Evolutionary conservation across 64 coral and sea anemone genomes (phyloP), one percentile per base, ranked within the genome.

Genomic region (Anthopleura sola): DNA sequence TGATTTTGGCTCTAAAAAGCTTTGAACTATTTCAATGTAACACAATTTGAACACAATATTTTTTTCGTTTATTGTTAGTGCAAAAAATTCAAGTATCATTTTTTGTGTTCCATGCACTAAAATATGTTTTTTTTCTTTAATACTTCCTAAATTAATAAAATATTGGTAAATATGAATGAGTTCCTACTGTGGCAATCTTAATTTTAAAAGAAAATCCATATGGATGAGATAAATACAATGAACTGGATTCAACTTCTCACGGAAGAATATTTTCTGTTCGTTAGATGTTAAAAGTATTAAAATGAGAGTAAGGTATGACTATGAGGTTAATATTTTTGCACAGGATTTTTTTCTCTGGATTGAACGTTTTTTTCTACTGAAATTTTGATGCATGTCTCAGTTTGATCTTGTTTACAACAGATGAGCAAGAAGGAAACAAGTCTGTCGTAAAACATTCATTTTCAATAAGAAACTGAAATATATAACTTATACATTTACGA

Each of bases 131-230:
- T 26, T 10, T 15, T 69, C 34, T 13, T 71, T 71, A 34, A 16
- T 14, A 32, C 66, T 71, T 71, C 31, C 66, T 71, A 71, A 29
- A 69, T 71, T 71, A 71, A 33, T 71, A 71, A 33, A 34, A n/a
- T 31, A 71, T 32, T 71, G n/a, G 66, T 71, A 71, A 71, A 71
- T 71, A 71, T 13, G 29, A 71, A 71, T 71, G 29, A 71, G 29
- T 33, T 34, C 66, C 66, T 34, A 71, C 66, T 71, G 66, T 71
- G 66, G 66, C 29, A 33, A 71, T 71, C 23, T 71, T 71, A 71
- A 71, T 71, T 71, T 71, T 31, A 29, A 71, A 32, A 71, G 58
- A 71, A 32, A 71, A 71, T 71, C n/a, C n/a, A 32, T 34, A 71
- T 32, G 34, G 6, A 71, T 71, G 28, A 71, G 66, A 71, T 71